Evolutionary conservation across 2,888 invertebrate species (phyloP), one percentile per base, ranked within the genome.

Genomic region (Polydrusus pterygomalis): DNA sequence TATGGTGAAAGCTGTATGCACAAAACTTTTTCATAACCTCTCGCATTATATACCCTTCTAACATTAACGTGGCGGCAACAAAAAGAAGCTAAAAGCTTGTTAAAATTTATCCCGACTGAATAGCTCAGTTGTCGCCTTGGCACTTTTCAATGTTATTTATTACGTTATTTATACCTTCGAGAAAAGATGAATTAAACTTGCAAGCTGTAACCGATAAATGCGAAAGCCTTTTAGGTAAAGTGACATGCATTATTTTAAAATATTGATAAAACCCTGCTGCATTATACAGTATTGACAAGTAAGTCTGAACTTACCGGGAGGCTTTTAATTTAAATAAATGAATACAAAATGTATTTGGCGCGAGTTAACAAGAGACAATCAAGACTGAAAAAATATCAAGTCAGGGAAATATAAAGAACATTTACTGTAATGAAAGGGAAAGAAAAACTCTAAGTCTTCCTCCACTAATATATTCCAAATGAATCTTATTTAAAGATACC

Each of bases 101-200:
- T 49, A 68, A 51, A 73, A 51, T 73, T 68, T 67, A 67, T 34
- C 67, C 34, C 49, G 40, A 58, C 68, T 73, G 49, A 73, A 73
- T 73, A 25, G 40, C 60, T 67, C 43, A 43, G 60, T 49, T 49
- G 60, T 11, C 60, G 73, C 67, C 67, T 73, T 73, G 73, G 60
- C 38, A 56, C 60, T 68, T 60, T 67, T 47, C 73, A 68, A 68
- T 51, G 73, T 68, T 73, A 73, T 73, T 73, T 73, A 73, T 73
- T 58, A 60, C 67, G 68, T 73, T 73, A 73, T 73, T 73, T 73
- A 73, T 73, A 40, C 68, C 60, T 60, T 65, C 60, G 65, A 49
- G 62, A 62, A 67, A n/a, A 20, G 58, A 68, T 73, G 73, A 73
- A 73, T 73, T 68, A 73, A 67, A 73, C 67, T 73, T 60, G 65